phyloP scores from a whole-genome alignment of 2,888 invertebrate genomes.

The Pediacus dermestoides region DNA sequence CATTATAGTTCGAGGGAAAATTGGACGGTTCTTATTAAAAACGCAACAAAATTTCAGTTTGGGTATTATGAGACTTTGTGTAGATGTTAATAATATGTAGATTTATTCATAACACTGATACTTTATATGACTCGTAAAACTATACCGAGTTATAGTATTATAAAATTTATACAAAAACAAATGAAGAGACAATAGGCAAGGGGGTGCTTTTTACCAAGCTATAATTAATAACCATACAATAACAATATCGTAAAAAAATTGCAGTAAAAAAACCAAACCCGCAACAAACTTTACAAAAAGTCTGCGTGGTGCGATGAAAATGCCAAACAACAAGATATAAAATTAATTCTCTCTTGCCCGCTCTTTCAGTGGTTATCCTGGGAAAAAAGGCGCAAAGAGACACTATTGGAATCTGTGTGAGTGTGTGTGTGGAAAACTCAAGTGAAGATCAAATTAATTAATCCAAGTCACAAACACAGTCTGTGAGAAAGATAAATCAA shows the following conservation, averaged over 20 bases:
- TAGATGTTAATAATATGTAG: conserved; percentile 11
- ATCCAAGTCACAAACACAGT: conserved; percentile 35
- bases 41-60: conserved; percentile 5
- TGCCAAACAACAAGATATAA: too few relatives aligned
- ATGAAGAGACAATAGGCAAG: conserved; percentile 3
- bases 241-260: conserved; percentile 9
- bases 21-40: too few relatives aligned
- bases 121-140: conserved; percentile 11
- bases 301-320: background rate
- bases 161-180: conserved; percentile 12
- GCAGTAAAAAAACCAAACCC: conserved; percentile 5
- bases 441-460: conserved; percentile 32
- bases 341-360: too few relatives aligned
- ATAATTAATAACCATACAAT: conserved; percentile 13
- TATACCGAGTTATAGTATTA: conserved; percentile 3
- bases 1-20: too few relatives aligned
- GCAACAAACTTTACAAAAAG: conserved; percentile 10
- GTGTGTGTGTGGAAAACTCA: conserved; percentile 7
- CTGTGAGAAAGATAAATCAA: conserved; percentile 33
- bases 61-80: conserved; percentile 3
- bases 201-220: conserved; percentile 9
- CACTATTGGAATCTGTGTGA: conserved; percentile 10
- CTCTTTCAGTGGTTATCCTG: background rate
- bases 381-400: conserved; percentile 5
- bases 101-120: conserved; percentile 11